These are phyloP conservation scores for Palaemon carinicauda DNA, from an alignment of 1,140 invertebrate genomes.

Conservation along the genomic window DNA sequence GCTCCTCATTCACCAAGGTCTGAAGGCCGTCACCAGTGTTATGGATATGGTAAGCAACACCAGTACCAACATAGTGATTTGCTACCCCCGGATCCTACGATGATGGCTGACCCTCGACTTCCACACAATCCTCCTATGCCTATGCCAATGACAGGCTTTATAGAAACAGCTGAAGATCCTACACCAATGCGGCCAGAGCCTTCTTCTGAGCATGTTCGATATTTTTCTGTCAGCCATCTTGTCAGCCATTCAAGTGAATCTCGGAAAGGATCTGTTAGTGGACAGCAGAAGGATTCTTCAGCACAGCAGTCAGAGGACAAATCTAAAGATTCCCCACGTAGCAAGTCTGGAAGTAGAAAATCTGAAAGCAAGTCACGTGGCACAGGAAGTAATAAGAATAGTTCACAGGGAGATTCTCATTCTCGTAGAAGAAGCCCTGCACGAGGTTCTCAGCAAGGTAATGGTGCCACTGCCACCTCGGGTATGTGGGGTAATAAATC, in stretches of 20 bases:
- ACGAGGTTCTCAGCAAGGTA: conserved; percentile 54
- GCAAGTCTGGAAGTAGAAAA: conserved; percentile 44
- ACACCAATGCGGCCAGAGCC: conserved; percentile 45
- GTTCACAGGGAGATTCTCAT: conserved; percentile 38
- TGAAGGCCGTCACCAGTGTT: conserved; percentile 47
- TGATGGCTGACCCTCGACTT: conserved; percentile 38
- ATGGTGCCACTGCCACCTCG: conserved; percentile 17
- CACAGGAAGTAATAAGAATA: conserved; percentile 30
- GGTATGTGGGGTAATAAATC: conserved; percentile 57
- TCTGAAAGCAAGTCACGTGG: conserved; percentile 56
- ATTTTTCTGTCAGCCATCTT: conserved; percentile 57
- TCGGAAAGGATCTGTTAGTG: conserved; percentile 23
- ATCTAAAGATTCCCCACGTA: conserved; percentile 38
- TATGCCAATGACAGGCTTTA: conserved; percentile 43
- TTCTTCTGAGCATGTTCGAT: conserved; percentile 53
- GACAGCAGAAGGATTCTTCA: conserved; percentile 33
- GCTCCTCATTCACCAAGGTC: conserved; percentile 43
- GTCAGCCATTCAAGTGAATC: conserved; percentile 51
- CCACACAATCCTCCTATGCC: conserved; percentile 37
- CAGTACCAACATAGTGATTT: conserved; percentile 49
- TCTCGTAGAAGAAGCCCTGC: conserved; percentile 56
- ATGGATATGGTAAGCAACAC: conserved; percentile 52
- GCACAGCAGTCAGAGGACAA: conserved; percentile 51
- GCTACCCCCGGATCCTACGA: conserved; percentile 31
- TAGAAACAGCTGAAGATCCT: conserved; percentile 42